Conservation (phyloP, 2,888 invertebrate species). For the Thysanoteuthis rhombus region DNA sequence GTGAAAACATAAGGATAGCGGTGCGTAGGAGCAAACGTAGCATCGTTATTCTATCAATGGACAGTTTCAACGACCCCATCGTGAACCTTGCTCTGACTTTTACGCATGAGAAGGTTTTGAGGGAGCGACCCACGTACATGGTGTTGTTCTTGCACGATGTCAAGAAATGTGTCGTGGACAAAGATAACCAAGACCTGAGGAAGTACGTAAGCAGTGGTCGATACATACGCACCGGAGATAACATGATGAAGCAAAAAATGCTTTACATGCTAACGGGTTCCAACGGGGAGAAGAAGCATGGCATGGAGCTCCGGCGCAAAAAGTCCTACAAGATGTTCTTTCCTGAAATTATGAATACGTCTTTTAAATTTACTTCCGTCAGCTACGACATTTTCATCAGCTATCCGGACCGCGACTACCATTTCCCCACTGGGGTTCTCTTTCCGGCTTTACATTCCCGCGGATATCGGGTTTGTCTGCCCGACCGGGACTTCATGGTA, state of each 20-base stretch:
- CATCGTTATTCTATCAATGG: constrained; percentile 42
- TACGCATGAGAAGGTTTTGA: constrained; percentile 45
- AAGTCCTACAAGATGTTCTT: constrained; percentile 34
- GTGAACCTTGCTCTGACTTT: constrained; percentile 45
- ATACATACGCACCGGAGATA: constrained; percentile 39
- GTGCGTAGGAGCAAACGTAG: constrained; percentile 45
- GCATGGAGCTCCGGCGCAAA: constrained; percentile 22
- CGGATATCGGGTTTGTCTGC: constrained; percentile 40
- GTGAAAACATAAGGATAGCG: constrained; percentile 45
- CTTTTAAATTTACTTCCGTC: not conserved
- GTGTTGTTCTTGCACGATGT: constrained; percentile 42
- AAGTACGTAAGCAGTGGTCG: constrained; percentile 42
- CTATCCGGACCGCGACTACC: constrained; percentile 42
- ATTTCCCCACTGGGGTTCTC: constrained; percentile 40
- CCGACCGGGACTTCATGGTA: constrained; percentile 47
- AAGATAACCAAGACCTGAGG: constrained; percentile 43
- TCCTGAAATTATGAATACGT: not conserved
- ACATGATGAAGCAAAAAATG: constrained; percentile 41
- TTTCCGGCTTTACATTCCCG: constrained; percentile 39
- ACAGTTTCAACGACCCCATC: constrained; percentile 37
- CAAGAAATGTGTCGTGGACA: constrained; percentile 35
- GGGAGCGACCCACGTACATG: constrained; percentile 42
- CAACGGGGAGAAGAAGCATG: not conserved
- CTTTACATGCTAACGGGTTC: constrained; percentile 44
- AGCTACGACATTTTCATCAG: constrained; percentile 41